Base-by-base conservation (phyloP, 2,113 vertebrate genomes). In the Chitala chitala region DNA sequence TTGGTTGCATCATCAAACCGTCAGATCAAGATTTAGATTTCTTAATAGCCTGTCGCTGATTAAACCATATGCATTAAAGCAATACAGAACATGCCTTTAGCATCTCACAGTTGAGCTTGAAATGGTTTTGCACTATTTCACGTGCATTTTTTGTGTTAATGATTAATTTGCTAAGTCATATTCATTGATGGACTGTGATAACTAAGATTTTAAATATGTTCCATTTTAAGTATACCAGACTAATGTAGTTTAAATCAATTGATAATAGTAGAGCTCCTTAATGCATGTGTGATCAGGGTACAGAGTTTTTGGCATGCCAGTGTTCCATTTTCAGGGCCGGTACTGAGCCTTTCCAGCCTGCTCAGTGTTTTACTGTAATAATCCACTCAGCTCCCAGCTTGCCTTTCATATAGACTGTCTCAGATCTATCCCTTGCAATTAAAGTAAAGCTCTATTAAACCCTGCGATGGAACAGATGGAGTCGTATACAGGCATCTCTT, bases 231-330 rank as follows among this genome's bases (percentile, higher is more conserved):
- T 22, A 36, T 82, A 33, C 73, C 66, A 54, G 53, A 73, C 55
- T 75, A 76, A 78, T 83, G 77, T 79, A 77, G 79, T 81, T 81
- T 75, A 74, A 79, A 80, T 69, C 79, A 85, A 84, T 89, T 82
- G 75, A 86, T 87, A 80, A 74, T 74, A 80, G 87, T 89, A 79
- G 87, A 83, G 73, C 72, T 77, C 77, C 65, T 70, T 78, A 78
- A 84, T 80, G 81, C 79, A 79, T 72, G 78, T 84, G 80, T 87
- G 80, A 89, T 86, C 80, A 76, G 79, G 87, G 88, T 88, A 88
- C 86, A 87, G 78, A 86, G 79, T 89, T 85, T 85, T 83, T 71
- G 81, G 75, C 74, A 78, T 55, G 51, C 66, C 63, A 40, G 71
- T 56, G 55, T 75, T 80, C 72, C 59, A 4, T 78, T 73, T 72